These are phyloP conservation scores for Sphaerodactylus townsendi DNA, from an alignment of 2,113 vertebrate species.

Conservation along the genomic window DNA sequence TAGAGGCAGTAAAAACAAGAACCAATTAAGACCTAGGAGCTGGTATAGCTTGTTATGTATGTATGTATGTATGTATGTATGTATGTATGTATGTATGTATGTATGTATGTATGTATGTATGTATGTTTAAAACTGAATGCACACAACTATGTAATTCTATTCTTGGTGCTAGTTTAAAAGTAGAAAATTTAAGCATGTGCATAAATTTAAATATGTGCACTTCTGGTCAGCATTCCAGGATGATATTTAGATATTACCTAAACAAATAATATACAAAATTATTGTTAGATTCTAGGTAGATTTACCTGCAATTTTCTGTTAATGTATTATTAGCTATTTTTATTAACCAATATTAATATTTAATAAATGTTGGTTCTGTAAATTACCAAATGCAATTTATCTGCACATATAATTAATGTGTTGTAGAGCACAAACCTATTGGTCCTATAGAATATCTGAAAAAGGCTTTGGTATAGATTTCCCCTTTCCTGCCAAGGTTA, in stretches of 20 bases:
- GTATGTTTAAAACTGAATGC: not conserved
- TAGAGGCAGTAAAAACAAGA: conserved; percentile 3
- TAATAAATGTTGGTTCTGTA: too few species aligned
- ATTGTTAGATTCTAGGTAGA: too few species aligned
- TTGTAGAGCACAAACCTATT: too few species aligned
- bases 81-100: conserved; percentile 16
- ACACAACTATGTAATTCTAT: not conserved
- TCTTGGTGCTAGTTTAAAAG: not conserved
- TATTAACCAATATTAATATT: too few species aligned
- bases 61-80: conserved; percentile 12
- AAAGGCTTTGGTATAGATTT: too few species aligned
- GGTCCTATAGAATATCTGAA: too few species aligned
- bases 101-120: conserved; percentile 17
- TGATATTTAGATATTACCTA: not conserved
- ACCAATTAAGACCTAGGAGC: conserved; percentile 9
- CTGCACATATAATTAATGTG: too few species aligned
- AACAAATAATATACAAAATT: not conserved
- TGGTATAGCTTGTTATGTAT: not conserved
- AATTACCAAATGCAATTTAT: too few species aligned
- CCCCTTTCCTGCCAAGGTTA: too few species aligned
- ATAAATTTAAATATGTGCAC: not conserved
- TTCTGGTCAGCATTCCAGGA: not conserved
- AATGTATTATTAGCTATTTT: not conserved
- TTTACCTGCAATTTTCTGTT: not conserved
- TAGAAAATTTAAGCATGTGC: not conserved